A percentile compares a stretch with the other conserved stretches of the same genome.
phyloP scores from a whole-genome alignment of 2,888 invertebrate genomes.

The Metacarcinus magister region DNA sequence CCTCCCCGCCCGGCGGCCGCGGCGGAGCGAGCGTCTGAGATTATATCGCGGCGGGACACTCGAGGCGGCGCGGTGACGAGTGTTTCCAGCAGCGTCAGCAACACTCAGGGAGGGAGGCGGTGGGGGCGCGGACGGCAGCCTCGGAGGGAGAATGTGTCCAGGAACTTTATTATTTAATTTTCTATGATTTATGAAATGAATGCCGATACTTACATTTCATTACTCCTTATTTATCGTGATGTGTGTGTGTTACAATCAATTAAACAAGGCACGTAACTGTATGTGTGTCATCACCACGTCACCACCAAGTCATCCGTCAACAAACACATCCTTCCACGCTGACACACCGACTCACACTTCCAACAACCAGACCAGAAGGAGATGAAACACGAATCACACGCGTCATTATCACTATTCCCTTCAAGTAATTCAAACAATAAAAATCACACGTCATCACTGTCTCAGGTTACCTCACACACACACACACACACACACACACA shows the following conservation, averaged over 20 bases:
- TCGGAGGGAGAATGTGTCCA: not conserved
- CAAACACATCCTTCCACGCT: not conserved
- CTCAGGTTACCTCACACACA: not conserved
- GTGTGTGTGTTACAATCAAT: not conserved
- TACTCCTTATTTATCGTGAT: not conserved
- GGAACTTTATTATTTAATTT: not conserved
- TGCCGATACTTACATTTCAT: not conserved
- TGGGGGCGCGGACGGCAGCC: not conserved
- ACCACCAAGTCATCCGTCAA: not conserved
- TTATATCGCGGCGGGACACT: not conserved
- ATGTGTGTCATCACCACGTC: not conserved
- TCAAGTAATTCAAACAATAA: not conserved
- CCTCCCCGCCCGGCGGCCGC: conserved; percentile 6
- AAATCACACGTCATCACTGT: not conserved
- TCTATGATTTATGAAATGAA: not conserved
- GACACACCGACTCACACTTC: conserved; percentile 41
- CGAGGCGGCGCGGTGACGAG: conserved; percentile 9
- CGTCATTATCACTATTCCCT: not conserved
- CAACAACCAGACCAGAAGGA: too few species aligned
- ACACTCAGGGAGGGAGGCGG: not conserved
- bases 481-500: conserved; percentile 33
- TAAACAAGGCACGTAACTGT: not conserved
- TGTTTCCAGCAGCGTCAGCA: not conserved
- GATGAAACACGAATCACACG: conserved; percentile 28
- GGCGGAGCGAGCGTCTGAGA: conserved; percentile 12